Evolutionary conservation across 2,888 invertebrate species (phyloP).

Genomic region (Meteorus cinctellus): DNA sequence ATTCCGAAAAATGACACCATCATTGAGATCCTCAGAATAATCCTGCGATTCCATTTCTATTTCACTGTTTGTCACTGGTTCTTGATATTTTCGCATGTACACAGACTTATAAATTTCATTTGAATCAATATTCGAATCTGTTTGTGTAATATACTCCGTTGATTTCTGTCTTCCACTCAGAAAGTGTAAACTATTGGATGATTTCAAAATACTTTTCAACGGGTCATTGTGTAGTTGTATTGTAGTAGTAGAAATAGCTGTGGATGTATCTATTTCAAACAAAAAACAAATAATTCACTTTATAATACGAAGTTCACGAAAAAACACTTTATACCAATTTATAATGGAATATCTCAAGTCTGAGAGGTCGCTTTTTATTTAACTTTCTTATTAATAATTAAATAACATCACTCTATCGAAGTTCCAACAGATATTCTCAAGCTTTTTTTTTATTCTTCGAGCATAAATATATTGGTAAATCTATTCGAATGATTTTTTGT

Average conservation of each 20-base stretch:
- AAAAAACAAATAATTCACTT: constrained; percentile 5
- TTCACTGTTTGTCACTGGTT: constrained; percentile 5
- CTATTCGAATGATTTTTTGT: too few relatives aligned
- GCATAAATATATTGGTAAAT: too few relatives aligned
- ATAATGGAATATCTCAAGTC: too few relatives aligned
- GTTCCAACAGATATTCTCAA: too few relatives aligned
- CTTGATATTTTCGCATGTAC: constrained; percentile 19
- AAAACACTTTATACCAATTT: background rate
- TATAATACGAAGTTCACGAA: background rate
- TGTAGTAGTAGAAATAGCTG: constrained; percentile 30
- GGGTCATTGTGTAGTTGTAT: constrained; percentile 51
- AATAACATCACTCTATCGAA: too few relatives aligned
- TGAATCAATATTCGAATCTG: constrained; percentile 19
- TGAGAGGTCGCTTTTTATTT: too few relatives aligned
- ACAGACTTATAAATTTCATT: constrained; percentile 1
- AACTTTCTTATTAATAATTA: too few relatives aligned
- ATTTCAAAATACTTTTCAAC: constrained; percentile 59
- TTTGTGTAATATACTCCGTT: constrained; percentile 12
- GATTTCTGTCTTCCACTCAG: constrained; percentile 6
- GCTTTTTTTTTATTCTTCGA: too few relatives aligned
- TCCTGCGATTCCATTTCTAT: constrained; percentile 6
- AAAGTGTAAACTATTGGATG: constrained; percentile 41
- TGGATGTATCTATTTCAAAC: constrained; percentile 12
- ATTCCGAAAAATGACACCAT: constrained; percentile 23
- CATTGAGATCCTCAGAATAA: constrained; percentile 30